Percentiles rank a stretch among this genome's conserved stretches.
Conservation (phyloP, 1,140 invertebrate genomes). For the Sitobion miscanthi region DNA sequence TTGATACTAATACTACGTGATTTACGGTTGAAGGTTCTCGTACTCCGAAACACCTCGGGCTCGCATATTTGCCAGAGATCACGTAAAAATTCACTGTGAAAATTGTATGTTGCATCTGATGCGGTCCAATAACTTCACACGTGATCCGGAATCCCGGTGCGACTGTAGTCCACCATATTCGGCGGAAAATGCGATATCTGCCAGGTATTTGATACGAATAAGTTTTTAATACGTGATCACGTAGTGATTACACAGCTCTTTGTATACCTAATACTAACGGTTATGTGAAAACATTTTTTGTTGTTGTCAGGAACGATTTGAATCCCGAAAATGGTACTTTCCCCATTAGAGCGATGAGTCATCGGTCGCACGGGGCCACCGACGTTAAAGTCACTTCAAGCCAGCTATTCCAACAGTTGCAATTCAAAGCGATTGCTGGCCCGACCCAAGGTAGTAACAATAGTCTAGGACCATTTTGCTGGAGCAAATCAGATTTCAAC, state of each 20-base stretch:
- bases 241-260: background rate
- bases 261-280: background rate
- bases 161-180: conserved; percentile 73
- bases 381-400: conserved; percentile 23
- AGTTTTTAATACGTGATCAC: background rate
- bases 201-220: conserved; percentile 26
- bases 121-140: conserved; percentile 77
- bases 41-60: conserved; percentile 18
- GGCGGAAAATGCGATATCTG: conserved; percentile 46
- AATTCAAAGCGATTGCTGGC: conserved; percentile 11
- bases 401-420: conserved; percentile 20
- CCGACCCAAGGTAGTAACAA: conserved; percentile 32
- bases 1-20: background rate
- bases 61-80: conserved; percentile 35
- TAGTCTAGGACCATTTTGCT: conserved; percentile 30
- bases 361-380: conserved; percentile 28
- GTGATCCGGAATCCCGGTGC: conserved; percentile 76
- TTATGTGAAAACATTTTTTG: background rate
- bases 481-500: conserved; percentile 41
- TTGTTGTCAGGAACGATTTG: background rate
- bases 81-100: conserved; percentile 3
- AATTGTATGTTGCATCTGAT: conserved; percentile 70
- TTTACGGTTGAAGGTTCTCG: conserved; percentile 10
- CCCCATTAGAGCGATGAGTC: background rate
- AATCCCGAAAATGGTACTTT: conserved; percentile 29